Conservation (phyloP, 2,797 vertebrate species). For the Sebastes nivosus region DNA sequence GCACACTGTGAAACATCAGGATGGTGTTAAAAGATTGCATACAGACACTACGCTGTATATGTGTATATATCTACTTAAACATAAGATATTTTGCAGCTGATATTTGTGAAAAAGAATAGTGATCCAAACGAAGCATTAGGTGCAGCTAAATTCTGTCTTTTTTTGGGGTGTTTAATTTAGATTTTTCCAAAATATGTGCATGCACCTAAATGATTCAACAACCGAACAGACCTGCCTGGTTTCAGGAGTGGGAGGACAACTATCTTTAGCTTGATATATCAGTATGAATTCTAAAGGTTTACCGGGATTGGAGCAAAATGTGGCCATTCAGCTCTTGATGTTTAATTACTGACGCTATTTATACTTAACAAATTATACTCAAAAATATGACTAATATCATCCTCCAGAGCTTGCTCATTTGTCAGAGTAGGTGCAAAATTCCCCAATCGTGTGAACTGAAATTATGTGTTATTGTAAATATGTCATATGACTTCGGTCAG, state of each 20-base stretch:
- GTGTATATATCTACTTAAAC: slow-evolving; percentile 7
- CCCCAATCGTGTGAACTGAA: neutral
- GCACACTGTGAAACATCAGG: slow-evolving; percentile 42
- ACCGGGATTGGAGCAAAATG: neutral
- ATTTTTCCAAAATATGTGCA: slow-evolving; percentile 2
- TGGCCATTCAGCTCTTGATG: neutral
- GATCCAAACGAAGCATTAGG: neutral
- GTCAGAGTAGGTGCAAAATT: neutral
- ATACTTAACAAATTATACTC: neutral
- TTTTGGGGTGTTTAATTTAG: neutral
- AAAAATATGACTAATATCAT: neutral
- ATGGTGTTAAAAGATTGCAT: neutral
- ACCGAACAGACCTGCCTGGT: neutral
- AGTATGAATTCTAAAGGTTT: neutral
- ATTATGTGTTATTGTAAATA: slow-evolving; percentile 9
- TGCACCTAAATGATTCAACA: neutral
- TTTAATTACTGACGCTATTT: neutral
- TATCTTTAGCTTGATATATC: neutral
- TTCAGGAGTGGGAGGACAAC: neutral
- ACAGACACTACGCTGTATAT: neutral
- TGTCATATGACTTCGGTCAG: neutral
- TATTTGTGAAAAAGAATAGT: slow-evolving; percentile 13
- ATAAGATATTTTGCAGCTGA: slow-evolving; percentile 29
- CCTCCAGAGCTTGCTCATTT: neutral
- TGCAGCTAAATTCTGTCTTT: neutral